Evolutionary conservation across 2,797 vertebrate genomes (phyloP).

Genomic region (Muraenolepis orangiensis): DNA sequence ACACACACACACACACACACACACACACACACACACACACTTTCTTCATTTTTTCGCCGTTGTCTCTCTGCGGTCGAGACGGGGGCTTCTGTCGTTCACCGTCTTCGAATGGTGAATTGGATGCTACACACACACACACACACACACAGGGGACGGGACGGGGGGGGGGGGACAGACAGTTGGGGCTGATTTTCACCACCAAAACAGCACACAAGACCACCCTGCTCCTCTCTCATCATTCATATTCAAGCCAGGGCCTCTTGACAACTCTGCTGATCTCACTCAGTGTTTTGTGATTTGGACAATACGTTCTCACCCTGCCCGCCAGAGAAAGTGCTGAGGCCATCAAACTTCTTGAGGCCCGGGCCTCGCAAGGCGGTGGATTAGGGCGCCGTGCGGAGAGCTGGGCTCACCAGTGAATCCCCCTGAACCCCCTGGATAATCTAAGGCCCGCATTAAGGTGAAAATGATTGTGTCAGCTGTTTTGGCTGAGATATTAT

Average conservation of each 20-base stretch:
- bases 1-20: no score
- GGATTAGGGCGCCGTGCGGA: conserved; percentile 60
- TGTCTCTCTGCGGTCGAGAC: not conserved
- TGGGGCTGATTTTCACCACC: no score
- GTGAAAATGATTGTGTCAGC: conserved; percentile 36
- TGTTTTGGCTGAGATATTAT: conserved; percentile 26
- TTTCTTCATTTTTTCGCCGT: not conserved
- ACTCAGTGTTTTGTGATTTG: conserved; percentile 83
- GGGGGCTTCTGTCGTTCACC: not conserved
- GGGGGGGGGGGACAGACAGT: no score
- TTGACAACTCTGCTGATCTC: conserved; percentile 85
- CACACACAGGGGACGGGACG: no score
- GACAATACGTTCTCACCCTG: conserved; percentile 79
- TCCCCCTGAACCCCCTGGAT: conserved; percentile 32
- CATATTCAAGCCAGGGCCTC: conserved; percentile 84
- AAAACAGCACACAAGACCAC: conserved; percentile 72
- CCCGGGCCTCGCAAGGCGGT: conserved; percentile 67
- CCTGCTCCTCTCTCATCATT: conserved; percentile 84
- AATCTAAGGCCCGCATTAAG: conserved; percentile 52
- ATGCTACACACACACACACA: no score
- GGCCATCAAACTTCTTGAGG: conserved; percentile 74
- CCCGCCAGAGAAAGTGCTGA: conserved; percentile 70
- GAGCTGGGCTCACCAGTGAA: conserved; percentile 54
- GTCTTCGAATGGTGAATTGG: not conserved
- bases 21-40: no score